These are phyloP conservation scores for Syngnathus acus DNA, from an alignment of 2,797 vertebrate genomes.

Conservation along the genomic window DNA sequence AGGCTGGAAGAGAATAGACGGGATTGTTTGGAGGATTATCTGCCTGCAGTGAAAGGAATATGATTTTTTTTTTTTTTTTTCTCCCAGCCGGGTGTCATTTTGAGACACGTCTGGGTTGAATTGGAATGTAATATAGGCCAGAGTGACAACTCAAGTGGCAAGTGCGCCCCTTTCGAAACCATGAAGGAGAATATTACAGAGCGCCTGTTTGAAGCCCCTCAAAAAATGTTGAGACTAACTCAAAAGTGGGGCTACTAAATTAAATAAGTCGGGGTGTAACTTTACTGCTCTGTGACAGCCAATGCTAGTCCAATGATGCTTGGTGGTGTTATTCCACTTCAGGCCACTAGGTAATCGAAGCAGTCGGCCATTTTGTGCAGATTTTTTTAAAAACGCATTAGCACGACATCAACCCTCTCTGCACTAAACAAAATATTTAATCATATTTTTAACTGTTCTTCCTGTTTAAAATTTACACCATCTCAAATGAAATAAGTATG, in stretches of 20 bases:
- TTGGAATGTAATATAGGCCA: not conserved
- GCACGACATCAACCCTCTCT: too few relatives aligned
- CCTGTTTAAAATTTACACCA: too few relatives aligned
- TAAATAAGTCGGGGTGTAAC: not conserved
- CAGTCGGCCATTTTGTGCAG: too few relatives aligned
- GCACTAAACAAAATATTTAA: too few relatives aligned
- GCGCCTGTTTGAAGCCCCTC: constrained; percentile 1
- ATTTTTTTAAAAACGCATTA: too few relatives aligned
- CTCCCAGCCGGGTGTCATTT: constrained; percentile 1
- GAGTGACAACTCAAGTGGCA: constrained; percentile 2
- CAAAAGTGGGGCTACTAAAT: not conserved
- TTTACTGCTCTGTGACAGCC: not conserved
- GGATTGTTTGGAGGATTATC: constrained; percentile 2
- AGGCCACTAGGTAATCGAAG: not conserved
- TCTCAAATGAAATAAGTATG: too few relatives aligned
- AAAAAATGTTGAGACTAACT: not conserved
- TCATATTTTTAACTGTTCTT: too few relatives aligned
- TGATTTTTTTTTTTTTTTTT: not conserved
- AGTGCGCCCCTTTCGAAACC: not conserved
- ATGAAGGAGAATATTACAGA: constrained; percentile 1
- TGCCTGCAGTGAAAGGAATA: not conserved
- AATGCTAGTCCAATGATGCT: not conserved
- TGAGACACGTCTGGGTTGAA: not conserved
- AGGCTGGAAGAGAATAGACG: not conserved
- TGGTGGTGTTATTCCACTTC: not conserved